Evolutionary conservation across 2,888 invertebrate species (phyloP).

Genomic region (Drosophila testacea): DNA sequence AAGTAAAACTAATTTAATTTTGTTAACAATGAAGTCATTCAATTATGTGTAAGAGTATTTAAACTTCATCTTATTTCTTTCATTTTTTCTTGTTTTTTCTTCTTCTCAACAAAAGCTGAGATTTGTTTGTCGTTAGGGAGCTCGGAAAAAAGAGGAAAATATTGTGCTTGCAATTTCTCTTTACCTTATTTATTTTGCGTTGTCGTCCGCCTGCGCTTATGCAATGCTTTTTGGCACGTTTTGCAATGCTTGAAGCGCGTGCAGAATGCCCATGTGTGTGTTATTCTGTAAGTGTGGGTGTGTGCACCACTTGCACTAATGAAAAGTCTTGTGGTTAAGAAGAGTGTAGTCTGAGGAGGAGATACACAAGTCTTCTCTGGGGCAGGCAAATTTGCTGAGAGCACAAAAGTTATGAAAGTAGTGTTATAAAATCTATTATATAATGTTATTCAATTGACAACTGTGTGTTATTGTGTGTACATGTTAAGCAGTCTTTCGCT

Average conservation of each 20-base stretch:
- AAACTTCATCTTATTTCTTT: not conserved
- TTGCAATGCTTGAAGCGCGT: constrained; percentile 62
- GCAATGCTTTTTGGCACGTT: constrained; percentile 74
- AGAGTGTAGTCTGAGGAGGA: not conserved
- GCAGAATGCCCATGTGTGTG: constrained; percentile 32
- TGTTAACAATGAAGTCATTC: too few relatives aligned
- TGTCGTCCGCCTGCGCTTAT: constrained; percentile 73
- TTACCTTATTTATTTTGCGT: constrained; percentile 66
- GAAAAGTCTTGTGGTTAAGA: constrained; percentile 66
- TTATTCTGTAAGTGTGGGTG: not conserved
- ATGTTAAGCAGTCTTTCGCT: constrained; percentile 10
- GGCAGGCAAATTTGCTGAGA: constrained; percentile 4
- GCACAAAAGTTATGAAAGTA: constrained; percentile 13
- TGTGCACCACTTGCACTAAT: constrained; percentile 74
- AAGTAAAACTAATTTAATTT: constrained; percentile 2
- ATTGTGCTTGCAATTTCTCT: constrained; percentile 49
- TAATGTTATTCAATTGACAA: constrained; percentile 14
- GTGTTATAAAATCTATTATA: constrained; percentile 3
- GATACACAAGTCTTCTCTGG: not conserved
- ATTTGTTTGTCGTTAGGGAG: constrained; percentile 64
- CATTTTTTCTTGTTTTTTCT: not conserved
- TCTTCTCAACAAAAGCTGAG: constrained; percentile 36
- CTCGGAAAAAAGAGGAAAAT: constrained; percentile 46
- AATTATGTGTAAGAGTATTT: constrained; percentile 19
- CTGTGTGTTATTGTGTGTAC: not conserved